Percentiles rank a stretch among this genome's conserved stretches.
These are phyloP conservation scores for Rhipidura dahli DNA, from an alignment of 2,113 vertebrate genomes.

Conservation along the genomic window DNA sequence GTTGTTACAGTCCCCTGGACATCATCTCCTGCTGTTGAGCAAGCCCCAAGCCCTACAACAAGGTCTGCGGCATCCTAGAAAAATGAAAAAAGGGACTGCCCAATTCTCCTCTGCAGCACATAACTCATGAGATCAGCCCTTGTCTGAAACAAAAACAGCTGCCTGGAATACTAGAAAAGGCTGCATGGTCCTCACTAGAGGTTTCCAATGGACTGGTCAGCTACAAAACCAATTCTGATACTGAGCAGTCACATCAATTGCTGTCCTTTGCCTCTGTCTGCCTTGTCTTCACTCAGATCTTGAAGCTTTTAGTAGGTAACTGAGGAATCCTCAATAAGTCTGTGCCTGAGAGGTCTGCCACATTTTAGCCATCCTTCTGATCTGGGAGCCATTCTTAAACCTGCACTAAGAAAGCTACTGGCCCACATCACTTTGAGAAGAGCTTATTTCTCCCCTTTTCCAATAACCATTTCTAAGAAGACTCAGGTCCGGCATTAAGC, in stretches of 20 bases:
- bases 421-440: slow-evolving; percentile 3
- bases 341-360: neutral
- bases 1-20: neutral
- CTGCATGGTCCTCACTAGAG: neutral
- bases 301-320: neutral
- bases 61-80: neutral
- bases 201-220: neutral
- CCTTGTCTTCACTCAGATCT: neutral
- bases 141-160: neutral
- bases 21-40: neutral
- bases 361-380: neutral
- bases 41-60: neutral
- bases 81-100: neutral
- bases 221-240: neutral
- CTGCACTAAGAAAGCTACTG: neutral
- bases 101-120: neutral
- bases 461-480: slow-evolving; percentile 47
- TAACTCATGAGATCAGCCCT: neutral
- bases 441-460: slow-evolving; percentile 1
- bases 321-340: neutral
- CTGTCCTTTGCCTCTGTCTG: neutral
- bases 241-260: neutral
- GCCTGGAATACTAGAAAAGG: neutral
- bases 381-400: neutral
- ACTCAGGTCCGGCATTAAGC: slow-evolving; percentile 37